phyloP scores from a whole-genome alignment of 1,140 invertebrate genomes.

The Bombus breviceps region DNA sequence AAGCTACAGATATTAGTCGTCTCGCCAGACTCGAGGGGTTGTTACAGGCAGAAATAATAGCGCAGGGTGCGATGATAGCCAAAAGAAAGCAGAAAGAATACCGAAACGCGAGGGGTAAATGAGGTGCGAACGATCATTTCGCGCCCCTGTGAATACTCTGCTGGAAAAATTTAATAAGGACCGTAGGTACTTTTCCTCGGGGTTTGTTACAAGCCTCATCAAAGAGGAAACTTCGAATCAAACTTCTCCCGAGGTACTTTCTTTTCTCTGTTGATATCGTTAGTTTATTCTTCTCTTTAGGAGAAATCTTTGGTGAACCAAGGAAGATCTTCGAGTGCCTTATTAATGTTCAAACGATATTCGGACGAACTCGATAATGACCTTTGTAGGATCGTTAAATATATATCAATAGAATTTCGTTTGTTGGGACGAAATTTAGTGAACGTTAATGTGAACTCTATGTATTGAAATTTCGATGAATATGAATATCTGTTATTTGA shows the following conservation, averaged over 20 bases:
- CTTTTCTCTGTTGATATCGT: background rate
- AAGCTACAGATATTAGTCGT: constrained; percentile 63
- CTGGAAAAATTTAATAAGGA: constrained; percentile 36
- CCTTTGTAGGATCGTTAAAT: background rate
- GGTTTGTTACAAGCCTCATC: background rate
- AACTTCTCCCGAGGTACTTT: background rate
- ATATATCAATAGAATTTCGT: background rate
- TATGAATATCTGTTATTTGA: no score
- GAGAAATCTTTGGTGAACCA: no score
- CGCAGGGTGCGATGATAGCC: background rate
- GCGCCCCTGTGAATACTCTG: constrained; percentile 3
- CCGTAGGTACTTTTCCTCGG: background rate
- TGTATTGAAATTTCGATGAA: no score
- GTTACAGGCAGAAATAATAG: constrained; percentile 43
- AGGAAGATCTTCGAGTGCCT: background rate
- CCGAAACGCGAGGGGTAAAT: constrained; percentile 22
- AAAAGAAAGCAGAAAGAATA: background rate
- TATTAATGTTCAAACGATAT: background rate
- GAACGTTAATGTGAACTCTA: no score
- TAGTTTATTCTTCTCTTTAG: no score
- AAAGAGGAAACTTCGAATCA: background rate
- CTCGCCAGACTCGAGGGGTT: constrained; percentile 55
- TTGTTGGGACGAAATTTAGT: background rate
- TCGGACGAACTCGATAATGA: background rate
- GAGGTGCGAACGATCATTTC: constrained; percentile 32